A percentile compares a stretch with the other conserved stretches of the same genome.
Conservation (phyloP, 1,140 invertebrate species). For the Bradynema listronoti region DNA sequence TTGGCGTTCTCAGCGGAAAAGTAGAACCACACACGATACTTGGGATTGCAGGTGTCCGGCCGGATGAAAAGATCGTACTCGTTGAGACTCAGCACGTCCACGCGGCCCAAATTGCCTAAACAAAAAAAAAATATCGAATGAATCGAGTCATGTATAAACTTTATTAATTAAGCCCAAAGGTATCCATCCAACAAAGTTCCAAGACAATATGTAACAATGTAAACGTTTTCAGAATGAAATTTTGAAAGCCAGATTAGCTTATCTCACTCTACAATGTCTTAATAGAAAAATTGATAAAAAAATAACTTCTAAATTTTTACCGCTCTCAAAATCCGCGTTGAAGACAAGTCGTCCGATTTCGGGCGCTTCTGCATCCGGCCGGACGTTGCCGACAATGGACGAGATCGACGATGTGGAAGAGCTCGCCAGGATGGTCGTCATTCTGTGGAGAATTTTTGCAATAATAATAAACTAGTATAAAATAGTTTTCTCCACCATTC, state of each 20-base stretch:
- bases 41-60: conserved; percentile 88
- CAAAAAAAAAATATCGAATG: conserved; percentile 52
- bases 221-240: not conserved
- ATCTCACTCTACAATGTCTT: not conserved
- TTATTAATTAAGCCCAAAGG: not conserved
- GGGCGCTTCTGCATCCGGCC: not conserved
- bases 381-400: too few species aligned
- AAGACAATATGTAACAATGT: not conserved
- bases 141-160: conserved; percentile 9
- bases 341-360: conserved; percentile 79
- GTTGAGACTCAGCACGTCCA: conserved; percentile 83
- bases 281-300: not conserved
- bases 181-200: not conserved
- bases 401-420: too few species aligned
- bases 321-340: conserved; percentile 90
- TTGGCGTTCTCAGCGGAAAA: conserved; percentile 94
- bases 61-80: conserved; percentile 93
- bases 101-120: conserved; percentile 82
- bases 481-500: too few species aligned
- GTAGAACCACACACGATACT: conserved; percentile 86
- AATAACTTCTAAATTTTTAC: conserved; percentile 58
- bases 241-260: not conserved
- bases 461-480: too few species aligned
- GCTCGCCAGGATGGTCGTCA: too few species aligned
- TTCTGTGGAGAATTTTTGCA: too few species aligned